Percentiles rank a stretch among this genome's conserved stretches.
phyloP scores from a whole-genome alignment of 2,113 vertebrate species.

The Limnothrissa miodon region DNA sequence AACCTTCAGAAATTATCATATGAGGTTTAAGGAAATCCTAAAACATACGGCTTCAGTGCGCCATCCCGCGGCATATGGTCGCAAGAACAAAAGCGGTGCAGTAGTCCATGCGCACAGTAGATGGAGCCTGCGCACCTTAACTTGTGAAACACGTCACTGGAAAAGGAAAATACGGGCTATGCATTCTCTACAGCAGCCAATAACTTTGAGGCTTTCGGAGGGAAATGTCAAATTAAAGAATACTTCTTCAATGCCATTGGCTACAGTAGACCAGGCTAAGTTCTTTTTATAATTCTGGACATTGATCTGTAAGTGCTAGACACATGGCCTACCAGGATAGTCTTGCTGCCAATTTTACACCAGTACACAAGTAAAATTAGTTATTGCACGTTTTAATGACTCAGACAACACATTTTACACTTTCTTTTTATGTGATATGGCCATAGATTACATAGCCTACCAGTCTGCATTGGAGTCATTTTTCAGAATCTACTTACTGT shows the following conservation, averaged over 20 bases:
- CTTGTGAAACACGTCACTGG: neutral
- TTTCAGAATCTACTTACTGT: neutral
- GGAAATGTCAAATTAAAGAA: neutral
- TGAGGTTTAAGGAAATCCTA: neutral
- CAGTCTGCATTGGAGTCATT: neutral
- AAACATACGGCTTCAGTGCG: conserved; percentile 28
- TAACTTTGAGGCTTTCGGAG: neutral
- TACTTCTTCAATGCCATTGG: neutral
- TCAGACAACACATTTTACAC: neutral
- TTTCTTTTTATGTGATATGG: neutral
- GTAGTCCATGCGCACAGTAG: neutral
- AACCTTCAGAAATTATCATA: neutral
- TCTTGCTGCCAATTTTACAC: no score
- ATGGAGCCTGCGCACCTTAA: conserved; percentile 19
- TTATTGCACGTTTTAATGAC: conserved; percentile 4
- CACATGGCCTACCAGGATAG: no score
- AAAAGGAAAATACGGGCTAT: conserved; percentile 2
- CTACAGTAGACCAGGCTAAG: neutral
- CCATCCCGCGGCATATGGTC: conserved; percentile 31
- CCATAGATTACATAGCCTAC: no score
- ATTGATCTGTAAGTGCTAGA: no score
- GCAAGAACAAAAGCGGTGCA: conserved; percentile 20
- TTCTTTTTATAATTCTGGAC: neutral
- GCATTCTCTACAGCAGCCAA: neutral
- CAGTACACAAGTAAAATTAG: neutral